These are phyloP conservation scores for Adelosebastes latens DNA, from an alignment of 2,797 vertebrate genomes.

Conservation along the genomic window DNA sequence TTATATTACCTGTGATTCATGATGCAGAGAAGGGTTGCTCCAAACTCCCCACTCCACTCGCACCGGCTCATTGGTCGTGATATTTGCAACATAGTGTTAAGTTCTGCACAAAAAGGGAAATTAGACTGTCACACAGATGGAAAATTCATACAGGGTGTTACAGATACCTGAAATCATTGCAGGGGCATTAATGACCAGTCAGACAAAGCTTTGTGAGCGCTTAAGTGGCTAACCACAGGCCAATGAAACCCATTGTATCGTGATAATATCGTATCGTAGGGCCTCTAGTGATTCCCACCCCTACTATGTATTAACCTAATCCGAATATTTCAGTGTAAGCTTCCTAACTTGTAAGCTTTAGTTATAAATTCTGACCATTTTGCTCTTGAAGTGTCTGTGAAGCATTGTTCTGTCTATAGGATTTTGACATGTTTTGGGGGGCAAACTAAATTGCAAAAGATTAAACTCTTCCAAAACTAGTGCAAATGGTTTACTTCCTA, in stretches of 20 bases:
- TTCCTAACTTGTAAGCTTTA: too few species aligned
- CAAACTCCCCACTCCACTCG: neutral
- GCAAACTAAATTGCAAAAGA: neutral
- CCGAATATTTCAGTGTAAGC: neutral
- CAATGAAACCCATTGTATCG: neutral
- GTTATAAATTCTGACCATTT: neutral
- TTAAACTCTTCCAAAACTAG: neutral
- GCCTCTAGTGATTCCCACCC: too few species aligned
- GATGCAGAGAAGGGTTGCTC: neutral
- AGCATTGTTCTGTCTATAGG: neutral
- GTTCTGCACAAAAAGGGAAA: neutral
- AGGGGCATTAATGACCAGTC: neutral
- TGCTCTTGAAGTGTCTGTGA: neutral
- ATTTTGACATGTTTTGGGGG: neutral
- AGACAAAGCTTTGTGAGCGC: neutral
- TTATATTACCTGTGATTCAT: neutral
- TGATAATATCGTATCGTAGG: too few species aligned
- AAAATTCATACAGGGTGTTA: neutral
- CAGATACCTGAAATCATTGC: neutral
- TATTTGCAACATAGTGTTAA: neutral
- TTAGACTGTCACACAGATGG: neutral
- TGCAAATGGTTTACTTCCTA: neutral
- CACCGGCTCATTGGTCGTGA: neutral
- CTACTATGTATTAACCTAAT: neutral
- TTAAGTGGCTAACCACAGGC: neutral